Evolutionary conservation across 2,888 invertebrate species (phyloP).

Genomic region (Sialis lutaria): DNA sequence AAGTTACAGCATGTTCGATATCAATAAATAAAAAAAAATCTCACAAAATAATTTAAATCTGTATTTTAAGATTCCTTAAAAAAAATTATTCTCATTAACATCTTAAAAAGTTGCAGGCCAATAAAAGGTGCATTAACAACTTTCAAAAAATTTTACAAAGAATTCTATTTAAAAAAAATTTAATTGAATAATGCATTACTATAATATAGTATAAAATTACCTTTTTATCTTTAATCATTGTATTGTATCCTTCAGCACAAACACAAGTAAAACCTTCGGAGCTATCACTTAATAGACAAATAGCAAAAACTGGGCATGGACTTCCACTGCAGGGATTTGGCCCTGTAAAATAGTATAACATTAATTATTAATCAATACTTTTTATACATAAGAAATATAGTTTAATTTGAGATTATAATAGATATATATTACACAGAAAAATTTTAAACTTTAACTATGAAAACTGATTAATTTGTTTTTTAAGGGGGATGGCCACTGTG

Average conservation of each 20-base stretch:
- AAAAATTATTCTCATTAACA: not conserved
- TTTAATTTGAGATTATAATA: too few relatives aligned
- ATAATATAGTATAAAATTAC: not conserved
- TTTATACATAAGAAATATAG: too few relatives aligned
- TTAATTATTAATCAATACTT: not conserved
- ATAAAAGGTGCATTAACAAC: too few relatives aligned
- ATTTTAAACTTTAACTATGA: too few relatives aligned
- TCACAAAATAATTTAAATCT: not conserved
- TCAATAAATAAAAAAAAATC: not conserved
- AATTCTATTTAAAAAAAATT: too few relatives aligned
- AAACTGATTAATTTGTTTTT: too few relatives aligned
- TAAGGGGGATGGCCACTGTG: too few relatives aligned
- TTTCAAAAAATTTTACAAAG: too few relatives aligned
- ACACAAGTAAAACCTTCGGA: conserved; percentile 24
- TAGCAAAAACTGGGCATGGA: conserved; percentile 42
- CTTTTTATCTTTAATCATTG: conserved; percentile 15
- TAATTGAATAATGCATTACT: not conserved
- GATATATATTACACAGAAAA: too few relatives aligned
- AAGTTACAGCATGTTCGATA: not conserved
- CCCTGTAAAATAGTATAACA: conserved; percentile 16
- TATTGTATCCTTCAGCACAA: conserved; percentile 34
- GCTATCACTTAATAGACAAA: conserved; percentile 28
- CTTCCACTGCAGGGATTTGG: conserved; percentile 39
- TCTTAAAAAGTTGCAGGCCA: not conserved
- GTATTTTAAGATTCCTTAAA: not conserved